Evolutionary conservation across 2,888 invertebrate species (phyloP).

Genomic region (Sabatieria punctata): DNA sequence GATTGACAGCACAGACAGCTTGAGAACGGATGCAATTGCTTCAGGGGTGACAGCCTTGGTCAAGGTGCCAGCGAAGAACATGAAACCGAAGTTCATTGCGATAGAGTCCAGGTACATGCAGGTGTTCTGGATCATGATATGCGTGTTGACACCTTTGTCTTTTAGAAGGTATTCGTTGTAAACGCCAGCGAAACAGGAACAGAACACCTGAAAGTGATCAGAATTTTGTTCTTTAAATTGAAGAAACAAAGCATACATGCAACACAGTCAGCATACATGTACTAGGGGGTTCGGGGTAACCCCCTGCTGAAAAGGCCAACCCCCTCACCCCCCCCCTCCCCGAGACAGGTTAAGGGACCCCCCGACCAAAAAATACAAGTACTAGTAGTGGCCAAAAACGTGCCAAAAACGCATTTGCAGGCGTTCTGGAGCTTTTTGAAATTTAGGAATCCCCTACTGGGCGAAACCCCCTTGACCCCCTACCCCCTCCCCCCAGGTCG

Average conservation of each 20-base stretch:
- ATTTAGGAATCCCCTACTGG: no score
- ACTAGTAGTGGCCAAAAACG: no score
- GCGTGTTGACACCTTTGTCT: slow-evolving; percentile 59
- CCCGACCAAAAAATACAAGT: no score
- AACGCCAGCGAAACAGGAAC: slow-evolving; percentile 82
- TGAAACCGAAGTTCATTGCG: slow-evolving; percentile 61
- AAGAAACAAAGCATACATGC: neutral
- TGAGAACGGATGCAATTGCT: slow-evolving; percentile 16
- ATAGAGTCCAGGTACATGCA: slow-evolving; percentile 86
- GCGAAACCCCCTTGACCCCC: no score
- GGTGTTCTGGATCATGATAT: slow-evolving; percentile 81
- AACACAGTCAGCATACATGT: no score
- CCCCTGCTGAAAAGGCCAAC: no score
- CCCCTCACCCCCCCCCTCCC: no score
- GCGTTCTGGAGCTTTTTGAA: no score
- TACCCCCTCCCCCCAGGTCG: no score
- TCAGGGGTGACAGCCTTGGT: slow-evolving; percentile 44
- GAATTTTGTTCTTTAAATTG: slow-evolving; percentile 19
- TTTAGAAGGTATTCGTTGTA: slow-evolving; percentile 86
- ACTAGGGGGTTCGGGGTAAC: no score
- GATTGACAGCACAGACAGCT: slow-evolving; percentile 49
- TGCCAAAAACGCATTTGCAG: no score
- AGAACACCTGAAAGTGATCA: slow-evolving; percentile 65
- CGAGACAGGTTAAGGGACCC: no score
- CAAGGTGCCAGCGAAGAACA: slow-evolving; percentile 50